phyloP scores from a whole-genome alignment of 2,113 vertebrate species.

The Galemys pyrenaicus region DNA sequence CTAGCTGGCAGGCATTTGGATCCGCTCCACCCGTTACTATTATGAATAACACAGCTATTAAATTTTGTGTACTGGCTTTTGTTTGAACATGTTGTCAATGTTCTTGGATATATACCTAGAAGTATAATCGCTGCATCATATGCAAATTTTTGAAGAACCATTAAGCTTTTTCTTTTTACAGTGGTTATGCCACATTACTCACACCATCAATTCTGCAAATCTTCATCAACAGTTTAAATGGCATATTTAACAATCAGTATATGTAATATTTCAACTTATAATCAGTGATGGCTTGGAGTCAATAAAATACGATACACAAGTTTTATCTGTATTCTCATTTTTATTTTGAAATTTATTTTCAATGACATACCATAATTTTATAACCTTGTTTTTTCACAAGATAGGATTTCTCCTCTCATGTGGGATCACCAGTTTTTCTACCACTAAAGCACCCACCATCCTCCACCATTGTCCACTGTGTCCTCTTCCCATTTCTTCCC shows the following conservation, averaged over 20 bases:
- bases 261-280: too few species aligned
- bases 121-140: background rate
- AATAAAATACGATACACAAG: background rate
- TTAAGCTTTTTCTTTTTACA: background rate
- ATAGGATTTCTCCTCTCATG: too few species aligned
- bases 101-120: background rate
- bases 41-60: background rate
- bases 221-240: background rate
- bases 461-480: too few species aligned
- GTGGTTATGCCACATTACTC: background rate
- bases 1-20: background rate
- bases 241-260: background rate
- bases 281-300: background rate
- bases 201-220: background rate
- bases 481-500: background rate
- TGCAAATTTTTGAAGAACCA: background rate
- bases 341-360: slow-evolving; percentile 16
- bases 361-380: background rate
- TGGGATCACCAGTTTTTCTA: too few species aligned
- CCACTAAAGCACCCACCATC: too few species aligned
- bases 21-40: background rate
- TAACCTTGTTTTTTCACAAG: too few species aligned
- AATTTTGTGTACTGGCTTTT: background rate
- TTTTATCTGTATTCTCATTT: background rate
- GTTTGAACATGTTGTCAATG: background rate